These are phyloP conservation scores for Microplitis manilae DNA, from an alignment of 2,888 invertebrate species.

Conservation along the genomic window DNA sequence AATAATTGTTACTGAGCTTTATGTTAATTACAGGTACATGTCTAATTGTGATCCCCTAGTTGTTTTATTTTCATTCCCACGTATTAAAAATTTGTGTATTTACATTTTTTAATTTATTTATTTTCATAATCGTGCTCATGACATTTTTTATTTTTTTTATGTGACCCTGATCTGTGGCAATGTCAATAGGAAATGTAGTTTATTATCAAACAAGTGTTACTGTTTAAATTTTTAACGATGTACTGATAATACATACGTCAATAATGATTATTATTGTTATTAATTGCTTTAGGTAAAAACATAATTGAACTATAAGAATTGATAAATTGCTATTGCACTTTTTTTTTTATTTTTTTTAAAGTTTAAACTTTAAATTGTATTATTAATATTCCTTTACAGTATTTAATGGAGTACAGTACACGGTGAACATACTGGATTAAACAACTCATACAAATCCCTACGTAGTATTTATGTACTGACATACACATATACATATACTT, in stretches of 20 bases:
- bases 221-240: neutral
- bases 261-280: neutral
- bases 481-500: neutral
- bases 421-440: neutral
- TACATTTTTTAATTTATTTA: neutral
- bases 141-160: neutral
- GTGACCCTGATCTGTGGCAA: neutral
- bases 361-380: neutral
- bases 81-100: neutral
- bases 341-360: neutral
- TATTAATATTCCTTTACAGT: neutral
- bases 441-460: neutral
- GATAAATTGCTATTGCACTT: no score
- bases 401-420: neutral
- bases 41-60: conserved; percentile 31
- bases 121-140: neutral
- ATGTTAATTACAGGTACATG: conserved; percentile 46
- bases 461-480: neutral
- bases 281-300: neutral
- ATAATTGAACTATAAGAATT: neutral
- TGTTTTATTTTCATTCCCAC: conserved; percentile 8
- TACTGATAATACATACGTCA: neutral
- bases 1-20: conserved; percentile 45
- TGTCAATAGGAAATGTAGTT: neutral
- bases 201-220: neutral